phyloP scores from a whole-genome alignment of 2,888 invertebrate genomes.

The Syritta pipiens region DNA sequence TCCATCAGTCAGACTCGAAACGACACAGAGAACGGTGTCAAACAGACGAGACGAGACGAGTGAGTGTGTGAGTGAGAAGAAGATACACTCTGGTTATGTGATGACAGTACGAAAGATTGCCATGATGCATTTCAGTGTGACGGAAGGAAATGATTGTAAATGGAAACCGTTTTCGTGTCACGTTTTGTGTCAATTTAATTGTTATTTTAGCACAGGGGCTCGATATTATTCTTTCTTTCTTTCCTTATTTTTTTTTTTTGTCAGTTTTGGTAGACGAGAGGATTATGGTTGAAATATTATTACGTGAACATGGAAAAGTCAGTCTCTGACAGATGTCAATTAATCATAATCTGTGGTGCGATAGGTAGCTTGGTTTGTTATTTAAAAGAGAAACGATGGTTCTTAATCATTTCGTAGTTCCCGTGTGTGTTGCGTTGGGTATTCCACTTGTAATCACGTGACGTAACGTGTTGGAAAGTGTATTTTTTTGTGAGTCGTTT shows the following conservation, averaged over 20 bases:
- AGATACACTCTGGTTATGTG: slow-evolving; percentile 20
- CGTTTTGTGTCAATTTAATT: slow-evolving; percentile 52
- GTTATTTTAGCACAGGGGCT: slow-evolving; percentile 6
- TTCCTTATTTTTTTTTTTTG: neutral
- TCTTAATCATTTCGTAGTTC: no score
- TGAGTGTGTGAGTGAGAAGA: neutral
- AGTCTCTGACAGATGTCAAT: slow-evolving; percentile 31
- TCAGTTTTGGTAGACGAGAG: neutral
- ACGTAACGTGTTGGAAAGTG: no score
- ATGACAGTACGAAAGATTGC: slow-evolving; percentile 49
- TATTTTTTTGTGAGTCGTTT: no score
- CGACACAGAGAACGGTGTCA: slow-evolving; percentile 3
- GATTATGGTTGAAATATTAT: slow-evolving; percentile 24
- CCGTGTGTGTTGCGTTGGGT: no score
- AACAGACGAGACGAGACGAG: no score
- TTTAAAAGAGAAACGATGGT: no score
- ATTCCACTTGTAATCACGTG: no score
- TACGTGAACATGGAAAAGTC: neutral
- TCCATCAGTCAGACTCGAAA: neutral
- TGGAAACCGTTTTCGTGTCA: slow-evolving; percentile 48
- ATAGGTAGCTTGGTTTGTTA: no score
- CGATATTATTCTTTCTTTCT: slow-evolving; percentile 2
- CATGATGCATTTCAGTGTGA: slow-evolving; percentile 63
- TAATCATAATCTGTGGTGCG: neutral
- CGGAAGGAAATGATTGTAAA: slow-evolving; percentile 58